Percentiles rank a stretch among this genome's conserved stretches.
These are phyloP conservation scores for Erythrocebus patas DNA, from an alignment of 2,113 vertebrate genomes.

Conservation along the genomic window DNA sequence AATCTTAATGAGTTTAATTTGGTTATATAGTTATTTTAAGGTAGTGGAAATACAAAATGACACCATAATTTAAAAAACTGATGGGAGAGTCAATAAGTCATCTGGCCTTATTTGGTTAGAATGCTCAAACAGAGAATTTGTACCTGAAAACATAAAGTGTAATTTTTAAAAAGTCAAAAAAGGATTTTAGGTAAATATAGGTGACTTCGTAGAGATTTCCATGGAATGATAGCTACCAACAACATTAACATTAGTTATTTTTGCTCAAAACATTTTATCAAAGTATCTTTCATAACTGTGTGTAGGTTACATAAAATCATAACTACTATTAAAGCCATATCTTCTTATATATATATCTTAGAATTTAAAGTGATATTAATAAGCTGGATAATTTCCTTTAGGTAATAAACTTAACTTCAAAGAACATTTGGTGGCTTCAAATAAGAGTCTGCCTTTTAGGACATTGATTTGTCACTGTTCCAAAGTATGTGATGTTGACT, in stretches of 20 bases:
- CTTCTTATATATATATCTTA: not conserved
- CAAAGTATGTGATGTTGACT: not conserved
- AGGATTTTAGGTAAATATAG: not conserved
- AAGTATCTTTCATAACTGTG: not conserved
- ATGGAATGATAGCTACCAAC: not conserved
- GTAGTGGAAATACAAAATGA: not conserved
- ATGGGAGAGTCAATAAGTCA: not conserved
- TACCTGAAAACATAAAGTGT: not conserved
- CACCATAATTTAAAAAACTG: not conserved
- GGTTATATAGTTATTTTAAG: not conserved
- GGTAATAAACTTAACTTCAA: not conserved
- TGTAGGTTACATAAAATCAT: not conserved
- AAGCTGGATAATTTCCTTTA: not conserved
- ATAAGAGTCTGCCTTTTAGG: not conserved
- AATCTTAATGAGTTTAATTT: not conserved
- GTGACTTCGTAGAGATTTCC: not conserved
- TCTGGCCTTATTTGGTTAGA: not conserved
- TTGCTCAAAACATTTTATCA: not conserved
- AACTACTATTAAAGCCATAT: not conserved
- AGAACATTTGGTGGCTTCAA: constrained; percentile 1
- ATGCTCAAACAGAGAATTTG: not conserved
- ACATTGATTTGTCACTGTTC: not conserved
- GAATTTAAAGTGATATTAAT: not conserved
- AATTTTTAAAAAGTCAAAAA: not conserved
- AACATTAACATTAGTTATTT: not conserved